These are phyloP conservation scores for Oscheius sp. DNA, from an alignment of 2,888 invertebrate genomes.

Conservation along the genomic window DNA sequence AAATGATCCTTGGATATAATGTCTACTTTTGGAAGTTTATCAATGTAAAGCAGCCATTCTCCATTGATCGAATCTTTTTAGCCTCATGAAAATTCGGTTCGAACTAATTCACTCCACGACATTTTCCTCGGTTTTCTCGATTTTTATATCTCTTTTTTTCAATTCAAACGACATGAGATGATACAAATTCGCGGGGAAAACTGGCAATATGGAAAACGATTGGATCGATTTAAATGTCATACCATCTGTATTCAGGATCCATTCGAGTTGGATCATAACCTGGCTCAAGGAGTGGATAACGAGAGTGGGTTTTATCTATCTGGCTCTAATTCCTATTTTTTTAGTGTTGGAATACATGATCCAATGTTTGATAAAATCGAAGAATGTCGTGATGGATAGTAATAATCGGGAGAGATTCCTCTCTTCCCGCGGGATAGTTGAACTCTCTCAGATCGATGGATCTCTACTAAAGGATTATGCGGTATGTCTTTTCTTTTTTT, in stretches of 20 bases:
- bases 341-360: slow-evolving; percentile 50
- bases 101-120: slow-evolving; percentile 39
- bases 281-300: slow-evolving; percentile 74
- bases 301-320: slow-evolving; percentile 39
- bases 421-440: slow-evolving; percentile 38
- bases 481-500: slow-evolving; percentile 22
- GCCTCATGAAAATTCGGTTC: slow-evolving; percentile 25
- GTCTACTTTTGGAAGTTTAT: slow-evolving; percentile 52
- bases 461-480: slow-evolving; percentile 41
- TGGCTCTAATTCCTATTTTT: background rate
- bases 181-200: slow-evolving; percentile 63
- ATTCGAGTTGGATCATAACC: slow-evolving; percentile 76
- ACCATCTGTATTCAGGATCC: slow-evolving; percentile 77
- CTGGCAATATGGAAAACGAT: slow-evolving; percentile 34
- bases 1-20: slow-evolving; percentile 46
- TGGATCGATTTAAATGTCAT: slow-evolving; percentile 74
- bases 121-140: slow-evolving; percentile 69
- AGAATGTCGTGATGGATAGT: slow-evolving; percentile 43
- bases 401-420: slow-evolving; percentile 43
- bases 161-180: slow-evolving; percentile 34
- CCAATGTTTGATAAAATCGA: slow-evolving; percentile 46
- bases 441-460: slow-evolving; percentile 40
- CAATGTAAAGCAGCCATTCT: slow-evolving; percentile 31
- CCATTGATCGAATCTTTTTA: slow-evolving; percentile 7
- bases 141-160: slow-evolving; percentile 73